Percentiles rank a stretch among this genome's conserved stretches.
phyloP scores from a whole-genome alignment of 2,797 vertebrate species.

The Semaprochilodus insignis region DNA sequence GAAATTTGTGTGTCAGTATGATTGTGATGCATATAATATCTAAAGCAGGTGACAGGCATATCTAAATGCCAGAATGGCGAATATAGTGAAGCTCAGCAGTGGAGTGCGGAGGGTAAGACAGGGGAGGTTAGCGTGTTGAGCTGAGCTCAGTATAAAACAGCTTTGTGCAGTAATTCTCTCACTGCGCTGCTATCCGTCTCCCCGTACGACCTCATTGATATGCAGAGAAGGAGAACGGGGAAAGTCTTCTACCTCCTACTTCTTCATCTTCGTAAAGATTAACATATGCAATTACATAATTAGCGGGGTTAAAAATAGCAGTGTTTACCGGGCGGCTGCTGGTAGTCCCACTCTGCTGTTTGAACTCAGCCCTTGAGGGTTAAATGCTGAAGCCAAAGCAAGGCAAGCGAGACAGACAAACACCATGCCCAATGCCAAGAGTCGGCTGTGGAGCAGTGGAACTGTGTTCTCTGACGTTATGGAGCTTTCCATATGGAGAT shows the following conservation, averaged over 20 bases:
- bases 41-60: not conserved
- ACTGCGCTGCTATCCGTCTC: conserved; percentile 27
- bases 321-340: conserved; percentile 56
- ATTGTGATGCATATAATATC: not conserved
- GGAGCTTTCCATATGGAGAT: not conserved
- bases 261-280: conserved; percentile 65
- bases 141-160: conserved; percentile 35
- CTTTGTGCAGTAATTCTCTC: conserved; percentile 26
- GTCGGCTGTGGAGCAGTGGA: not conserved
- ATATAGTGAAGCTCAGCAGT: conserved; percentile 6
- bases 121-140: conserved; percentile 9
- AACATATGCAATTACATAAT: conserved; percentile 74
- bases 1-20: not conserved
- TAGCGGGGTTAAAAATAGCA: conserved; percentile 74
- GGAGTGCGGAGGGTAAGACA: not conserved
- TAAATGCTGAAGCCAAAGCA: conserved; percentile 60
- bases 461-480: not conserved
- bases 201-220: conserved; percentile 42
- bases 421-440: not conserved
- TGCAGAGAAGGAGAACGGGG: conserved; percentile 16
- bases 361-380: conserved; percentile 61
- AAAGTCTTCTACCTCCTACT: conserved; percentile 40
- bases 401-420: conserved; percentile 7
- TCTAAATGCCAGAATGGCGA: not conserved
- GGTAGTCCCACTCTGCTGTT: conserved; percentile 16